A percentile compares a stretch with the other conserved stretches of the same genome.
Conservation (phyloP, 2,113 vertebrate genomes). For the Tetrax tetrax region DNA sequence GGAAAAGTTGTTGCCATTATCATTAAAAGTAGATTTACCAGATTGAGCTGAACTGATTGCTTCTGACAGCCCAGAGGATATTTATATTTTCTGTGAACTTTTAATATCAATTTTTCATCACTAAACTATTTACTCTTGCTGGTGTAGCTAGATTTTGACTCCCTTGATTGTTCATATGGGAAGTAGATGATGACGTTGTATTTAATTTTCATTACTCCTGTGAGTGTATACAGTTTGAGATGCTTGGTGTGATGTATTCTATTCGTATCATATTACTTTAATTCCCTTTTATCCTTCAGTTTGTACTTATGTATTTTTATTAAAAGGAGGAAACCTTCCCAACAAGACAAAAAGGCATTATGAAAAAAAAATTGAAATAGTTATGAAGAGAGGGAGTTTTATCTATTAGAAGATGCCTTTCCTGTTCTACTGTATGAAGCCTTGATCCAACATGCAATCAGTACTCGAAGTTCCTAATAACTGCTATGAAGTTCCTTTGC, state of each 20-base stretch:
- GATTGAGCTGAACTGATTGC: conserved; percentile 65
- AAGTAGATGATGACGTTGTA: conserved; percentile 58
- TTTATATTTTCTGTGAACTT: conserved; percentile 71
- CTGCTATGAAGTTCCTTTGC: background rate
- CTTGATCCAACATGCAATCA: background rate
- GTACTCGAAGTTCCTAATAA: background rate
- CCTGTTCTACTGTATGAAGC: background rate
- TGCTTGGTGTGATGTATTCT: conserved; percentile 30
- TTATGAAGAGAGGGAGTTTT: background rate
- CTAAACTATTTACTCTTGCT: conserved; percentile 69
- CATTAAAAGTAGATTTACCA: conserved; percentile 74
- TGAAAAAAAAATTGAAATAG: background rate
- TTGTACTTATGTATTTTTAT: conserved; percentile 55
- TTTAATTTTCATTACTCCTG: conserved; percentile 70
- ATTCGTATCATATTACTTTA: conserved; percentile 40
- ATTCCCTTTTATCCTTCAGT: conserved; percentile 46
- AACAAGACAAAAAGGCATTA: background rate
- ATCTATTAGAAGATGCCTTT: background rate
- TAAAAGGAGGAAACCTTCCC: background rate
- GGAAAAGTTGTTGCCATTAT: conserved; percentile 73
- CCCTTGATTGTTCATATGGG: conserved; percentile 69
- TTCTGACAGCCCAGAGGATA: conserved; percentile 71
- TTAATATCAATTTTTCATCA: conserved; percentile 67
- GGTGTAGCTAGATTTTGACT: conserved; percentile 61
- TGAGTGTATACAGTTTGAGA: conserved; percentile 36